These are phyloP conservation scores for Alouatta palliata DNA, from an alignment of 2,113 vertebrate species.

Conservation along the genomic window DNA sequence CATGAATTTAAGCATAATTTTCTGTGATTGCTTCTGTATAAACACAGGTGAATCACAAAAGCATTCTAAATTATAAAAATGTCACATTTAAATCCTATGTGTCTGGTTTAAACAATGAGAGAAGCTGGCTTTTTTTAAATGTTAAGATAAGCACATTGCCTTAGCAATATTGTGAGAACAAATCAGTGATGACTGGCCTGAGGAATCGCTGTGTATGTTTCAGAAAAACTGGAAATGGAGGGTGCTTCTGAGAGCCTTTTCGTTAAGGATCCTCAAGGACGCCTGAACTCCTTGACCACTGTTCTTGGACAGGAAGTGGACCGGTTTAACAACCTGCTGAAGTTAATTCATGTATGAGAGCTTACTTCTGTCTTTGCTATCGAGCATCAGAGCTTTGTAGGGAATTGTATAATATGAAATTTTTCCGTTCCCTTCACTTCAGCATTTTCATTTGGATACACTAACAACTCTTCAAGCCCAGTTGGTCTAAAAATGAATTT, in stretches of 20 bases:
- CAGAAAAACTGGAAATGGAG: constrained; percentile 88
- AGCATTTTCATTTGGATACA: not conserved
- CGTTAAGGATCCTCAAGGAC: constrained; percentile 83
- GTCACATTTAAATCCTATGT: not conserved
- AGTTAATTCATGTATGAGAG: constrained; percentile 80
- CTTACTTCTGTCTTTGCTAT: not conserved
- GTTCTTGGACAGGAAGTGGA: constrained; percentile 89
- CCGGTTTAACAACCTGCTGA: constrained; percentile 88
- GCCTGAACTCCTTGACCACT: constrained; percentile 87
- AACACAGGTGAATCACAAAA: not conserved
- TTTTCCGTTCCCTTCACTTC: not conserved
- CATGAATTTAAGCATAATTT: not conserved
- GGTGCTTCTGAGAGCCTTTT: constrained; percentile 84
- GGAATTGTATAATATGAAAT: not conserved
- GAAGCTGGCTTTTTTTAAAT: not conserved
- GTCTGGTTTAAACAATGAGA: not conserved
- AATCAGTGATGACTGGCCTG: not conserved
- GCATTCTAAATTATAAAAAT: not conserved
- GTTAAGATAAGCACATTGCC: not conserved
- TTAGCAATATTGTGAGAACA: not conserved
- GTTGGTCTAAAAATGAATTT: not conserved
- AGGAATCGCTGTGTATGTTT: constrained; percentile 65
- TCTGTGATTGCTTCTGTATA: not conserved
- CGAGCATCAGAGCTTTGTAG: not conserved
- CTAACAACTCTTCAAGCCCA: not conserved